A percentile compares a stretch with the other conserved stretches of the same genome.
phyloP scores from a whole-genome alignment of 2,113 vertebrate species.

The Labeo catla region DNA sequence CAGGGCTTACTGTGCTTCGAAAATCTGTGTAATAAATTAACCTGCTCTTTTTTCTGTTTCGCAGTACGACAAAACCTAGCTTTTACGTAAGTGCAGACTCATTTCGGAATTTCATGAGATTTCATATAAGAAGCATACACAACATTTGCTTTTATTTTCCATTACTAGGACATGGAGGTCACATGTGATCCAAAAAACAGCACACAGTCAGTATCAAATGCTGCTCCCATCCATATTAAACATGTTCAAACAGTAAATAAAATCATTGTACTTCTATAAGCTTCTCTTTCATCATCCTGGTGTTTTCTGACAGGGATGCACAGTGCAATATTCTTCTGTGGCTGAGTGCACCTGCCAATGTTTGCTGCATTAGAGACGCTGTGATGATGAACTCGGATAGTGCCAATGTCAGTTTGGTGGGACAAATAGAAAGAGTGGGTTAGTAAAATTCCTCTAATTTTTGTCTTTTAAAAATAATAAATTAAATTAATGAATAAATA shows the following conservation, averaged over 20 bases:
- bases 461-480: neutral
- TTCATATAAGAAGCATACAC: neutral
- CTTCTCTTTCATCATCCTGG: neutral
- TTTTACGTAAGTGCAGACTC: slow-evolving; percentile 34
- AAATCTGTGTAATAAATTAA: neutral
- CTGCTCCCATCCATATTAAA: neutral
- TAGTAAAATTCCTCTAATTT: slow-evolving; percentile 37
- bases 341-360: slow-evolving; percentile 30
- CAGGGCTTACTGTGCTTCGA: neutral
- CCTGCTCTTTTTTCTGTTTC: slow-evolving; percentile 10
- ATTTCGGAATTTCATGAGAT: neutral
- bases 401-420: slow-evolving; percentile 50
- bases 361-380: slow-evolving; percentile 65
- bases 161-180: slow-evolving; percentile 61
- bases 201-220: slow-evolving; percentile 59
- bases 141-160: slow-evolving; percentile 26
- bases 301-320: slow-evolving; percentile 47
- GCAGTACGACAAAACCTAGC: neutral
- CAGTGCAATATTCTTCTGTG: slow-evolving; percentile 59
- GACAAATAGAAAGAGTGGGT: slow-evolving; percentile 59
- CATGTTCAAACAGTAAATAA: neutral
- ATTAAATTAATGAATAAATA: too few species aligned
- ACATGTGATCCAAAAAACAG: slow-evolving; percentile 45
- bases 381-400: slow-evolving; percentile 31
- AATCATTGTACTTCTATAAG: neutral